Conservation (phyloP, 2,113 vertebrate genomes). For the Pheucticus melanocephalus region DNA sequence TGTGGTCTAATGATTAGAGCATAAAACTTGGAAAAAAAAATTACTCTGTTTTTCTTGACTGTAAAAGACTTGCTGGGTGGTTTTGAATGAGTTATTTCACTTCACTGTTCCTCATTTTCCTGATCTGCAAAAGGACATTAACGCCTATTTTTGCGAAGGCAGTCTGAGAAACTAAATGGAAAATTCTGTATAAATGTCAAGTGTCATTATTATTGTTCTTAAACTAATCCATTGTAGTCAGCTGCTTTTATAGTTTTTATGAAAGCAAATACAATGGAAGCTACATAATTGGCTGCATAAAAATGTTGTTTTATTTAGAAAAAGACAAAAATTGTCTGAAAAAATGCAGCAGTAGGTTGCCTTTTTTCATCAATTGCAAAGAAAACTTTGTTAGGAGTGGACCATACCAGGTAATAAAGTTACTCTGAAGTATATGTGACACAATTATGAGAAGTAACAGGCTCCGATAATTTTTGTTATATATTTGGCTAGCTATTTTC, state of each 20-base stretch:
- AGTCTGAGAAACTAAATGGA: slow-evolving; percentile 47
- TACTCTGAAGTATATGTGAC: not conserved
- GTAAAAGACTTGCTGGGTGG: slow-evolving; percentile 34
- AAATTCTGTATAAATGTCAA: slow-evolving; percentile 65
- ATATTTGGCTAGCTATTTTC: not conserved
- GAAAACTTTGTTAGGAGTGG: not conserved
- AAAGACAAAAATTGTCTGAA: slow-evolving; percentile 21
- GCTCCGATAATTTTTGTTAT: not conserved
- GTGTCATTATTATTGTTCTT: slow-evolving; percentile 55
- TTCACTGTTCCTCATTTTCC: slow-evolving; percentile 21
- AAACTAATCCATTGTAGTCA: slow-evolving; percentile 53
- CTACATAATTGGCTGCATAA: slow-evolving; percentile 29
- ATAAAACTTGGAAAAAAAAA: not conserved
- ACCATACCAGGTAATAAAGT: not conserved
- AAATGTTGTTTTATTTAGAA: slow-evolving; percentile 41
- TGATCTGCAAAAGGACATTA: slow-evolving; percentile 42
- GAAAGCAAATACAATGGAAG: slow-evolving; percentile 52
- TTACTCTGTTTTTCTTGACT: not conserved
- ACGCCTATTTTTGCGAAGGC: slow-evolving; percentile 38
- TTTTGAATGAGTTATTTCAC: slow-evolving; percentile 36
- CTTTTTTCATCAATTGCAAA: not conserved
- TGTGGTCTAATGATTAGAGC: slow-evolving; percentile 27
- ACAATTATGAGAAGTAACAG: not conserved
- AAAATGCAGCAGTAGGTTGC: slow-evolving; percentile 8
- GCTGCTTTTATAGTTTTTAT: slow-evolving; percentile 51